Evolutionary conservation across 1,140 invertebrate genomes (phyloP), one percentile per base, ranked within the genome.

Genomic region (Temnothorax curvispinosus): DNA sequence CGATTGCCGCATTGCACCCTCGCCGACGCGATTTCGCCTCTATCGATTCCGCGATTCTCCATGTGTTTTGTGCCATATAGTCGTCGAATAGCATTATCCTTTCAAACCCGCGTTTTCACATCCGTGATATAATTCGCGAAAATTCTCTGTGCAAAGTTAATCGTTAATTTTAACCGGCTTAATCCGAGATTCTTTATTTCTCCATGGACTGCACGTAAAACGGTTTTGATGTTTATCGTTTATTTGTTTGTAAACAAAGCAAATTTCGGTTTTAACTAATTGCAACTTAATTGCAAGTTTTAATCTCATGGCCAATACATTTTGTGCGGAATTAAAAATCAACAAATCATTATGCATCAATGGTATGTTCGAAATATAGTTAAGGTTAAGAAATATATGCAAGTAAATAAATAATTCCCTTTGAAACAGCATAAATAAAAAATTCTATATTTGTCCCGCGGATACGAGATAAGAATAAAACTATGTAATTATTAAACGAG

Each of bases 1-100:
- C 89, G 85, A 90, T 92, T 92, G 91, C 92, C 91, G 92, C 92
- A 93, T 92, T 93, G 92, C 91, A 93, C 91, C 92, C 88, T 90
- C 81, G 91, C 80, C 85, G 88, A 92, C 84, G 86, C 88, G 92
- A 92, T 92, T 92, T 93, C 89, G 88, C 89, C 85, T 92, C 86
- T 93, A 93, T 93, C 89, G 92, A 93, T 93, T 93, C 21, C 85
- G 78, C 87, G 87, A 93, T 93, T 92, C 91, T 91, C 88, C 74
- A 86, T 88, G 81, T 90, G 90, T 92, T 93, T 92, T 92, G 85
- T 92, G 89, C 87, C 77, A 69, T 84, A 69, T 54, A 75, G 69
- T 84, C 78, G 62, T 87, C 65, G 84, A 75, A 89, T 89, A 90
- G 81, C 82, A 88, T 84, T 90, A 85, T 80, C 82, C 78, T 58